Conservation (phyloP, 2,888 invertebrate genomes). For the Pollenia labialis region DNA sequence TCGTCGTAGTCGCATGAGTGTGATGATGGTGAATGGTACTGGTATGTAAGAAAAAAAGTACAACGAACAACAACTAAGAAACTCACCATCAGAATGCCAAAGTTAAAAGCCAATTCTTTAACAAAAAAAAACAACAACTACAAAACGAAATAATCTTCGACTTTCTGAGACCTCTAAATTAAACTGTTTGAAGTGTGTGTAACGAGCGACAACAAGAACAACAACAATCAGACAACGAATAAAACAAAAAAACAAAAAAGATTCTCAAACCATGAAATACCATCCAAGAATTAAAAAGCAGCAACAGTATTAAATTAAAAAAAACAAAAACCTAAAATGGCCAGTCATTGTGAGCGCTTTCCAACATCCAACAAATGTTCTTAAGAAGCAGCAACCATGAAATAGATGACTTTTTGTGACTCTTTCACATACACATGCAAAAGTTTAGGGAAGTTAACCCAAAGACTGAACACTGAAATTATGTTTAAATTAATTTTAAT, state of each 20-base stretch:
- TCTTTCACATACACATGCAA: constrained; percentile 41
- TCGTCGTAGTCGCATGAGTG: constrained; percentile 22
- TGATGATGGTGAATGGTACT: neutral
- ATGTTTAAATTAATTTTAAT: neutral
- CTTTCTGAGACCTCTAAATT: constrained; percentile 54
- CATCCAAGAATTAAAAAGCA: constrained; percentile 25
- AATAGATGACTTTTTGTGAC: constrained; percentile 55
- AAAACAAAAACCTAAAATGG: constrained; percentile 48
- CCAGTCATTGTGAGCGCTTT: constrained; percentile 60
- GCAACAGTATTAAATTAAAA: constrained; percentile 10
- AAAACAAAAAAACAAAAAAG: constrained; percentile 14
- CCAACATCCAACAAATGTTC: constrained; percentile 51
- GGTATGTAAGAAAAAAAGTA: constrained; percentile 3
- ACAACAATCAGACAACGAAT: constrained; percentile 13
- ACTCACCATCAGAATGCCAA: constrained; percentile 56
- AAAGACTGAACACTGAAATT: neutral
- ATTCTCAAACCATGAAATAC: constrained; percentile 49
- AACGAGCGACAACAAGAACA: constrained; percentile 40
- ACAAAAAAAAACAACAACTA: constrained; percentile 37
- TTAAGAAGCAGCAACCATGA: constrained; percentile 58
- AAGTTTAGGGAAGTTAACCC: constrained; percentile 13
- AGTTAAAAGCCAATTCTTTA: constrained; percentile 67
- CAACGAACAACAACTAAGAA: constrained; percentile 34
- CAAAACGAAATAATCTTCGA: constrained; percentile 52
- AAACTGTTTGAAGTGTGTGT: constrained; percentile 59